Evolutionary conservation across 2,888 invertebrate genomes (phyloP), one percentile per base, ranked within the genome.

Genomic region (Osmoderma eremita): DNA sequence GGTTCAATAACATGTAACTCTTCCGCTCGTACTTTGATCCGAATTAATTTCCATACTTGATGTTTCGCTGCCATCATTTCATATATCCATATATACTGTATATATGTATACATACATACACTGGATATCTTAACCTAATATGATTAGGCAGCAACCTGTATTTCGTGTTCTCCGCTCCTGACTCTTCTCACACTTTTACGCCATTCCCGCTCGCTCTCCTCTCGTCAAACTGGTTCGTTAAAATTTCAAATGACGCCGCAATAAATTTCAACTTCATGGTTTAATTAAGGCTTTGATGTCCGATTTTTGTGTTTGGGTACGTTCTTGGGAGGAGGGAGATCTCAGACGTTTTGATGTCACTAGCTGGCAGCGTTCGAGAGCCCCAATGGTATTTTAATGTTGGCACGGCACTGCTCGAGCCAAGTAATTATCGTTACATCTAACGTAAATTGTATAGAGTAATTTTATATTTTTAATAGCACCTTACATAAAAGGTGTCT

Each of bases 31-130:
- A 58, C 17, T 30, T 45, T 45, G 58, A 45, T 58, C 42, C 24
- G 58, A 58, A 58, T 58, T 58, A 58, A 58, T 58, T 58, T 58
- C 58, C 58, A 58, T 58, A 58, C 42, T 58, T 45, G 45, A 45
- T 58, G 15, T 45, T 24, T 42, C 45, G 58, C 17, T 58, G 58
- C 42, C 58, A 58, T 58, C 58, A 58, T 58, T 58, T 45, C 13
- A 36, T 38, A 38, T 53, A 48, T 10, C 12, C 18, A 22, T 38
- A n/a, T 53, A 22, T 17, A 1, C 38, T 38, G 17, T 53, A 13
- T 18, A 17, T 45, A 15, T 36, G 15, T 51, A 18, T 36, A 30
- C 5, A 22, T 15, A 53, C 38, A 53, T n/a, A 50, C 24, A 42
- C n/a, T 50, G 24, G 42, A 58, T 42, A 58, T 24, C 24, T 8